These are phyloP conservation scores for Acipenser transmontanus DNA, from an alignment of 2,797 vertebrate species.

Conservation along the genomic window DNA sequence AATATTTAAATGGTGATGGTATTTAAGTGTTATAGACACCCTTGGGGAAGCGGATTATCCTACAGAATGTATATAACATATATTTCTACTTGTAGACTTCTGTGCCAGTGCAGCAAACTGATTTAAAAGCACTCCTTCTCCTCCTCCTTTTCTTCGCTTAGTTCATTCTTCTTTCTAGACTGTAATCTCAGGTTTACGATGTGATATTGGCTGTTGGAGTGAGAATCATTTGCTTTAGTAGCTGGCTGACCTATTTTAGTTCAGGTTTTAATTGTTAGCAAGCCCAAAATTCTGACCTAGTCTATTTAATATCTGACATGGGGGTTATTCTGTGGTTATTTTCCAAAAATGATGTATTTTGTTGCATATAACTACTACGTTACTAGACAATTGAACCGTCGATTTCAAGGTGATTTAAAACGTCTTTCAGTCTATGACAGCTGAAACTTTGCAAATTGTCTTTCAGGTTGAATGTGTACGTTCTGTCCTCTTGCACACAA, in stretches of 20 bases:
- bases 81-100: too few species aligned
- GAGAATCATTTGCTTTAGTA: constrained; percentile 26
- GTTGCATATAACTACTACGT: background rate
- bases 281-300: constrained; percentile 17
- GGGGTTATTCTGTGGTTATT: constrained; percentile 6
- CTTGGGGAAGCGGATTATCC: too few species aligned
- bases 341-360: constrained; percentile 8
- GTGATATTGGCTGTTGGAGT: constrained; percentile 34
- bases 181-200: constrained; percentile 23
- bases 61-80: too few species aligned
- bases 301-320: constrained; percentile 17
- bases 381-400: too few species aligned
- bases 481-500: constrained; percentile 42
- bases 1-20: too few species aligned
- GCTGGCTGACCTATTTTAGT: constrained; percentile 19
- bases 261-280: constrained; percentile 13
- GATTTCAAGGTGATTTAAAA: too few species aligned
- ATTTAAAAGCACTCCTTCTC: too few species aligned
- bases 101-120: too few species aligned
- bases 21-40: too few species aligned
- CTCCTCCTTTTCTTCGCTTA: too few species aligned
- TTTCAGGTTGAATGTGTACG: constrained; percentile 85
- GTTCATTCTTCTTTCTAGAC: constrained; percentile 8
- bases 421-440: too few species aligned
- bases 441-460: constrained; percentile 22